These are phyloP conservation scores for Bufo gargarizans DNA, from an alignment of 2,113 vertebrate species.

Conservation along the genomic window DNA sequence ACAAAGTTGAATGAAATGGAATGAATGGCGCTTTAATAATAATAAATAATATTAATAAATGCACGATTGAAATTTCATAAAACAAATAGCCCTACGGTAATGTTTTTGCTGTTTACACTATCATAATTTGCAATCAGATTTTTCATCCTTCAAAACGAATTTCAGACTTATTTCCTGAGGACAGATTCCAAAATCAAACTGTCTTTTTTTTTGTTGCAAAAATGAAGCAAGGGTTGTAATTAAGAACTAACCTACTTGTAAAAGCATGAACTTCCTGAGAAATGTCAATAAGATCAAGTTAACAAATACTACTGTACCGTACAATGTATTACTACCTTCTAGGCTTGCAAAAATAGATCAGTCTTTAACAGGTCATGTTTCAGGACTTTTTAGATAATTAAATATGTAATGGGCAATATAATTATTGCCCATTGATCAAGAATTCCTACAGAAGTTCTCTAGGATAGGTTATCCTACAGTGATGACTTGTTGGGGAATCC, in stretches of 20 bases:
- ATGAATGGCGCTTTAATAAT: too few relatives aligned
- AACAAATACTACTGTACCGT: neutral
- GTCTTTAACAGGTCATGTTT: too few relatives aligned
- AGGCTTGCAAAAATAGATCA: too few relatives aligned
- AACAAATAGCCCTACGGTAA: neutral
- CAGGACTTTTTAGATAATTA: too few relatives aligned
- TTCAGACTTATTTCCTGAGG: neutral
- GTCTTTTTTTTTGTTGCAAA: neutral
- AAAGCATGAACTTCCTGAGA: neutral
- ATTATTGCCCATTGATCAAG: too few relatives aligned
- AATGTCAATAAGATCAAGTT: neutral
- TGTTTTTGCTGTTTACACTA: neutral
- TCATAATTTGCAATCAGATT: neutral
- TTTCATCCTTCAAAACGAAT: neutral
- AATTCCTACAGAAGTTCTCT: too few relatives aligned
- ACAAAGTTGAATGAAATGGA: neutral
- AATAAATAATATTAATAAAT: too few relatives aligned
- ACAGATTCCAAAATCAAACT: neutral
- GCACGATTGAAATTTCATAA: neutral
- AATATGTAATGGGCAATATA: too few relatives aligned
- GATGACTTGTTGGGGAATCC: neutral
- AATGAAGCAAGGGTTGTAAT: neutral
- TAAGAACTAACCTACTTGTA: neutral
- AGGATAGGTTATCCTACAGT: neutral
- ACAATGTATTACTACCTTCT: neutral